Conservation (phyloP, 2,888 invertebrate species). For the Leptinotarsa peninsularis region DNA sequence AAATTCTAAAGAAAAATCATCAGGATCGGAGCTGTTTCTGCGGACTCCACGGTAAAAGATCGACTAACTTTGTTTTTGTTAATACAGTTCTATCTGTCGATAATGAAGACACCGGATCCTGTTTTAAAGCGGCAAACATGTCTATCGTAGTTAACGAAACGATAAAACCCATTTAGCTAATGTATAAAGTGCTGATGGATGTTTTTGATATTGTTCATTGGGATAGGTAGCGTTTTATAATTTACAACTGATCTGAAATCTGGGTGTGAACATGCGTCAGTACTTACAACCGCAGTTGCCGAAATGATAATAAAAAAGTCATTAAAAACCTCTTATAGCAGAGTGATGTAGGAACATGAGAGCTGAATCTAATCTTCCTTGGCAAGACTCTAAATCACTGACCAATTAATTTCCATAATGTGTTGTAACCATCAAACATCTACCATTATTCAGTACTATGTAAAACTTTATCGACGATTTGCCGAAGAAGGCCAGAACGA, state of each 20-base stretch:
- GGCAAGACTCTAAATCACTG: not conserved
- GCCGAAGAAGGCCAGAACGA: too few species aligned
- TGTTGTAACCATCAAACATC: not conserved
- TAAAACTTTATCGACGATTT: too few species aligned
- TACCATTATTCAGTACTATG: too few species aligned
- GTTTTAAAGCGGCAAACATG: slow-evolving; percentile 1
- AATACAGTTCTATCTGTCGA: not conserved
- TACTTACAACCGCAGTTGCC: not conserved
- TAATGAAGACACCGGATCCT: slow-evolving; percentile 13
- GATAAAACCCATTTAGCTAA: slow-evolving; percentile 15
- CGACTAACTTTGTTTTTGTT: not conserved
- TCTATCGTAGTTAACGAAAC: not conserved
- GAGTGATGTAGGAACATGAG: not conserved
- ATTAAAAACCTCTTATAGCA: not conserved
- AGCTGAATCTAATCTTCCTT: not conserved
- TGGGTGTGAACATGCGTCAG: slow-evolving; percentile 5
- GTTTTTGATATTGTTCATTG: slow-evolving; percentile 6
- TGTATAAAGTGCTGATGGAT: slow-evolving; percentile 12
- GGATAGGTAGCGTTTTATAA: slow-evolving; percentile 12
- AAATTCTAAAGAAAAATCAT: too few species aligned
- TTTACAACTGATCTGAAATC: slow-evolving; percentile 14
- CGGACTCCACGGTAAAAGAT: too few species aligned
- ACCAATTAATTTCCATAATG: not conserved
- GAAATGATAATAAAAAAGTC: not conserved
- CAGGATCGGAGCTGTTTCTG: too few species aligned